phyloP scores from a whole-genome alignment of 35 echinoderm and acorn worm genomes.

The Apostichopus californicus region DNA sequence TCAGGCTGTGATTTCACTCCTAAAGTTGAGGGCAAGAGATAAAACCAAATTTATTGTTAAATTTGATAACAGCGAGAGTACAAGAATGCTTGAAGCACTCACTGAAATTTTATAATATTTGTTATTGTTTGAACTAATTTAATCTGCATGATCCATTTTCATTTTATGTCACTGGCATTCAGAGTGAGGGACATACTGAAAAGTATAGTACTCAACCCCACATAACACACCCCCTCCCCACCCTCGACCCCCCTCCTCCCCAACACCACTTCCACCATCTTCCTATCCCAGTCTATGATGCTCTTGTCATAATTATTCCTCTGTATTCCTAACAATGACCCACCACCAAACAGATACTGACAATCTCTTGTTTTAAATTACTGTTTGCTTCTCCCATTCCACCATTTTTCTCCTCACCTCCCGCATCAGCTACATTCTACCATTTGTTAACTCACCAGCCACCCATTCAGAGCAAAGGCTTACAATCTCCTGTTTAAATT shows the following conservation, averaged over 20 bases:
- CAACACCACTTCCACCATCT: no score
- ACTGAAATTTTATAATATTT: no score
- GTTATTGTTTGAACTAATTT: no score
- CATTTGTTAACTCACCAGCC: constrained; percentile 60
- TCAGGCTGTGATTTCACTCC: constrained; percentile 87
- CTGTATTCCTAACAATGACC: neutral
- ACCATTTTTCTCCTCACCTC: no score
- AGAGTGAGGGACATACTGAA: no score
- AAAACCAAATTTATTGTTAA: neutral
- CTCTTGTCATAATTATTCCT: neutral
- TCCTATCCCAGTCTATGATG: no score
- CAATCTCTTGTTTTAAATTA: constrained; percentile 79
- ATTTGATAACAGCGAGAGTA: no score
- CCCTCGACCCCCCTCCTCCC: no score
- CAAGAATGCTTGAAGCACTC: no score
- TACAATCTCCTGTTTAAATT: constrained; percentile 83
- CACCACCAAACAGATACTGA: constrained; percentile 74
- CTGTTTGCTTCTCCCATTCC: neutral
- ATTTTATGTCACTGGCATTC: no score
- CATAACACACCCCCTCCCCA: no score
- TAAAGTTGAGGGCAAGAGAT: neutral
- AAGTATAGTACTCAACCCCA: no score
- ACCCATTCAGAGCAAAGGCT: constrained; percentile 86
- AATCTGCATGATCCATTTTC: neutral
- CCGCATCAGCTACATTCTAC: neutral